Evolutionary conservation across 2,797 vertebrate species (phyloP).

Genomic region (Pantherophis vulpinus): DNA sequence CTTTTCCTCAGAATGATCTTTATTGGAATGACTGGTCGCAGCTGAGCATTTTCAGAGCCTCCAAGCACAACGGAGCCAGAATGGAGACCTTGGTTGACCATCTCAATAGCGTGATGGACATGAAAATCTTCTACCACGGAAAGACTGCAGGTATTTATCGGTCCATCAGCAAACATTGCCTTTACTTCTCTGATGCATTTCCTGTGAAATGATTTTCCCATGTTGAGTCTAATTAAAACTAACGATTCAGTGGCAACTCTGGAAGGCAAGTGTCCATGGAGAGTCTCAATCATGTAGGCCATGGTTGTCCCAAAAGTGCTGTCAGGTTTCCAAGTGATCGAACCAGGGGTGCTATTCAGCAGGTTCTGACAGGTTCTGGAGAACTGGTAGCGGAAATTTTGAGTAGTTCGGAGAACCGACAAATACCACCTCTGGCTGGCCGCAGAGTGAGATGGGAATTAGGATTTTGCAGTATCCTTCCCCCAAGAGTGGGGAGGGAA

Average conservation of each 20-base stretch:
- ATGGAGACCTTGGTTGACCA: conserved; percentile 86
- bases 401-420: no score
- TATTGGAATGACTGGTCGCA: conserved; percentile 99
- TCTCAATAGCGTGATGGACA: conserved; percentile 94
- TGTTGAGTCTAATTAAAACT: background rate
- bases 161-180: background rate
- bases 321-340: no score
- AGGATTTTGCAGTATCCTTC: no score
- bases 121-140: conserved; percentile 96
- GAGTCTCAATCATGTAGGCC: no score
- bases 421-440: no score
- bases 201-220: background rate
- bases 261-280: background rate
- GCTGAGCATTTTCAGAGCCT: conserved; percentile 95
- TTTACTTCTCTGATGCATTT: background rate
- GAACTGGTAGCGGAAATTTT: no score
- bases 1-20: conserved; percentile 84
- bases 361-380: no score
- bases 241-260: background rate
- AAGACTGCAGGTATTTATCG: conserved; percentile 82
- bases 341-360: no score
- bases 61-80: conserved; percentile 82
- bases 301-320: no score
- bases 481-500: no score
- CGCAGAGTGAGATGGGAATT: no score